A percentile compares a stretch with the other conserved stretches of the same genome.
Conservation (phyloP, 2,113 vertebrate genomes). For the Anas platyrhynchos region DNA sequence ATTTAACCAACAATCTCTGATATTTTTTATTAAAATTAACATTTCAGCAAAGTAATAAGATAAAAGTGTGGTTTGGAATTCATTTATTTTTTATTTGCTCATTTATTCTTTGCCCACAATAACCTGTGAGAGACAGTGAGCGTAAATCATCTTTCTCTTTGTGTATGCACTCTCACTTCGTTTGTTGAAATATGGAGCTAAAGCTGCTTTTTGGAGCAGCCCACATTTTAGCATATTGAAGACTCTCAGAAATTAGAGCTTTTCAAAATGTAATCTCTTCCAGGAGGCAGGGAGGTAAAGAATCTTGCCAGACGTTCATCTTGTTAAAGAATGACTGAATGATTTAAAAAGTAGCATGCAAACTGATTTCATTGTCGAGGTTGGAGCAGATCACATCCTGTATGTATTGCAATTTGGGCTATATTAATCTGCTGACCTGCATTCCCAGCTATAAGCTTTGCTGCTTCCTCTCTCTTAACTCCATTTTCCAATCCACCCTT, state of each 20-base stretch:
- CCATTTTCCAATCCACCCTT: not conserved
- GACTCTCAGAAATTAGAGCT: conserved; percentile 65
- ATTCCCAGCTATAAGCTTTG: conserved; percentile 55
- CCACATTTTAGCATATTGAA: conserved; percentile 39
- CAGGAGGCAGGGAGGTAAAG: conserved; percentile 22
- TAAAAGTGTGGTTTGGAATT: not conserved
- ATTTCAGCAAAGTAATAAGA: conserved; percentile 41
- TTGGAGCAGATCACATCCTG: conserved; percentile 63
- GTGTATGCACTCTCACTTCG: conserved; percentile 13
- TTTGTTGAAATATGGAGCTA: conserved; percentile 36
- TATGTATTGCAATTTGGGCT: conserved; percentile 59
- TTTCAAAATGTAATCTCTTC: conserved; percentile 59
- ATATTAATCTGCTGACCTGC: conserved; percentile 41
- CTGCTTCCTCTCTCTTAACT: not conserved
- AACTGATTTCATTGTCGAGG: conserved; percentile 57
- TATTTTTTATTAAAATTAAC: conserved; percentile 20
- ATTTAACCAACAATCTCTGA: conserved; percentile 12
- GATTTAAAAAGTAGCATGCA: conserved; percentile 70
- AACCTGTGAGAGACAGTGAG: not conserved
- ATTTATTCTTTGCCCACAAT: not conserved
- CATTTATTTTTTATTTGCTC: not conserved
- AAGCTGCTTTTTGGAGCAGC: conserved; percentile 43
- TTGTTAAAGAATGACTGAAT: conserved; percentile 67
- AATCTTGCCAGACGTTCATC: conserved; percentile 50
- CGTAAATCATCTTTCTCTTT: conserved; percentile 34